phyloP scores from a whole-genome alignment of 2,113 vertebrate species.

The Sterrhoptilus dennistouni region DNA sequence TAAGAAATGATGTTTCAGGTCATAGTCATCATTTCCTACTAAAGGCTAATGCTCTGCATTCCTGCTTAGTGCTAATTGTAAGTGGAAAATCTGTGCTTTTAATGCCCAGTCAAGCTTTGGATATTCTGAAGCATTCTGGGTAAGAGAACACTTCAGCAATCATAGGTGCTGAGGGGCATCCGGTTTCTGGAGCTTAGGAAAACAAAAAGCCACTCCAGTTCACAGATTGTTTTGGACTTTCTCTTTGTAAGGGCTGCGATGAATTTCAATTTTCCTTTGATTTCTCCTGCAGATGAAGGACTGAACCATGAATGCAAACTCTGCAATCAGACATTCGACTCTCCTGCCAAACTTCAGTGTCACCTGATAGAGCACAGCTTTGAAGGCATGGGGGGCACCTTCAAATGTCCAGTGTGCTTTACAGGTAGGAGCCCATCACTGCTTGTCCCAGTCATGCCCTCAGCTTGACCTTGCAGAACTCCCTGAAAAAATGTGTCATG shows the following conservation, averaged over 20 bases:
- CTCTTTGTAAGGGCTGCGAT: neutral
- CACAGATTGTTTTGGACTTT: neutral
- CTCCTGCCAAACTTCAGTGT: constrained; percentile 97
- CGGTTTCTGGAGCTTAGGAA: neutral
- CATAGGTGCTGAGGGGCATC: neutral
- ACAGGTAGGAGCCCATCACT: constrained; percentile 77
- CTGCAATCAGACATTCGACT: constrained; percentile 98
- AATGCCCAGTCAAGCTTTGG: neutral
- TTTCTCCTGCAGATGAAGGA: constrained; percentile 89
- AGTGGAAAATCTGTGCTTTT: neutral
- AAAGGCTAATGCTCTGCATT: neutral
- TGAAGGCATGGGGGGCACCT: constrained; percentile 98
- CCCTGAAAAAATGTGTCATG: neutral
- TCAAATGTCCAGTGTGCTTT: constrained; percentile 98
- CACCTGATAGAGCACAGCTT: constrained; percentile 99
- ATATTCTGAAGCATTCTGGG: neutral
- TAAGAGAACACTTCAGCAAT: neutral
- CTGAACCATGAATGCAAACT: constrained; percentile 98
- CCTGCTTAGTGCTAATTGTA: neutral
- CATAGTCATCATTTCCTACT: neutral
- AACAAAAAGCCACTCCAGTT: neutral
- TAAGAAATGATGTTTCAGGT: neutral
- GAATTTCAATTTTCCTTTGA: constrained; percentile 29
- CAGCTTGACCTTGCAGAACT: neutral
- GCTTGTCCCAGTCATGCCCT: neutral